Evolutionary conservation across 2,113 vertebrate genomes (phyloP).

Genomic region (Rafetus swinhoei): DNA sequence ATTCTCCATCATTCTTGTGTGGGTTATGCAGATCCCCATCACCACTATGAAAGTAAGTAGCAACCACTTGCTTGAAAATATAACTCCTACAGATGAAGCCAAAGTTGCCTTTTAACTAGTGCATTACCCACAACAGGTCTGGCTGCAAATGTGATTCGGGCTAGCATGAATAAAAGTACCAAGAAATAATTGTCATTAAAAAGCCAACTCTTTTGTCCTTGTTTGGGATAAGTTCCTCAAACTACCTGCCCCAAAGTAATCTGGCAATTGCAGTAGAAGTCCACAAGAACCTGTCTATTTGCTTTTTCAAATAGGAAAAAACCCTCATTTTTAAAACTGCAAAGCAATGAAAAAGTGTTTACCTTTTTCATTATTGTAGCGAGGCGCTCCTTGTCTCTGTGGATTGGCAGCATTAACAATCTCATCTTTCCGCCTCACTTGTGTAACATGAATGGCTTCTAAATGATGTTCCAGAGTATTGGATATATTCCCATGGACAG

Average conservation of each 20-base stretch:
- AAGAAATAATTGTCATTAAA: not conserved
- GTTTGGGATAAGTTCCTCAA: not conserved
- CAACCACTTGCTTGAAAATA: not conserved
- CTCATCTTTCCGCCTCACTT: conserved; percentile 69
- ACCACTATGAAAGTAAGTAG: not conserved
- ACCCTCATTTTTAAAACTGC: rapidly evolving
- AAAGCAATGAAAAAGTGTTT: rapidly evolving
- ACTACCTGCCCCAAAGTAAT: not conserved
- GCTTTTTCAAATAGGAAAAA: no score
- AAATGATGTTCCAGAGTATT: conserved; percentile 43
- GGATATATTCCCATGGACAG: conserved; percentile 61
- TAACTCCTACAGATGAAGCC: not conserved
- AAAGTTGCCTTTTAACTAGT: not conserved
- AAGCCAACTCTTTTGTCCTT: not conserved
- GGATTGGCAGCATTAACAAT: conserved; percentile 52
- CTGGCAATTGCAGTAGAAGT: not conserved
- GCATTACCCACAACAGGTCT: not conserved
- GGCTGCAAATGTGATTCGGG: not conserved
- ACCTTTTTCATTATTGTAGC: conserved; percentile 58
- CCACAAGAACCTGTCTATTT: not conserved
- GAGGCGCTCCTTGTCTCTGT: conserved; percentile 42
- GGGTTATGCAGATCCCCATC: not conserved
- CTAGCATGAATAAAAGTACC: not conserved
- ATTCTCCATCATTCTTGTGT: not conserved
- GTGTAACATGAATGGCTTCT: conserved; percentile 60